Evolutionary conservation across 2,113 vertebrate genomes (phyloP).

Genomic region (Istiophorus platypterus): DNA sequence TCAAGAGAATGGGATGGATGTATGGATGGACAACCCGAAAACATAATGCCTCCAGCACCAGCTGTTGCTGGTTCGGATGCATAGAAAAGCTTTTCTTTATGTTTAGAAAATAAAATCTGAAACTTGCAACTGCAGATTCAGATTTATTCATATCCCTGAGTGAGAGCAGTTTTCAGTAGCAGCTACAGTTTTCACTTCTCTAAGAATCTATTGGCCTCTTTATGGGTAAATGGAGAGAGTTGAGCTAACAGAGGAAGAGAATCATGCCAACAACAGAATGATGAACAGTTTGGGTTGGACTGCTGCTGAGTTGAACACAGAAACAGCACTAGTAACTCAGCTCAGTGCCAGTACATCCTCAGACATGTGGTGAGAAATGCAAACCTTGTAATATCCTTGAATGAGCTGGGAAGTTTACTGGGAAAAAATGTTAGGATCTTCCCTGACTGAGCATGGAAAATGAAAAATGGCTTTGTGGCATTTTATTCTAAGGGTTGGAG

Average conservation of each 20-base stretch:
- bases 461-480: too few species aligned
- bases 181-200: background rate
- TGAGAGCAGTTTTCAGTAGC: background rate
- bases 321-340: background rate
- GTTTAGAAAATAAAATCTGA: background rate
- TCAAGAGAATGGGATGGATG: too few species aligned
- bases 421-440: background rate
- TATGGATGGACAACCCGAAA: too few species aligned
- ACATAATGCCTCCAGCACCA: too few species aligned
- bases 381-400: background rate
- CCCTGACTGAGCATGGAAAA: background rate
- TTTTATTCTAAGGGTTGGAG: background rate
- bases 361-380: background rate
- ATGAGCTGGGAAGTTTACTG: background rate
- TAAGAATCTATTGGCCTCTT: background rate
- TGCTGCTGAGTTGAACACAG: background rate
- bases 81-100: background rate
- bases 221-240: background rate
- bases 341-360: background rate
- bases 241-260: background rate
- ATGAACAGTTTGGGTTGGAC: background rate
- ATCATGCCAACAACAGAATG: background rate
- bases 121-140: background rate
- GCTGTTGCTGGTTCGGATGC: too few species aligned
- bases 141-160: background rate